A percentile compares a stretch with the other conserved stretches of the same genome.
Conservation (phyloP, 2,888 invertebrate genomes). For the Miltochrista miniata region DNA sequence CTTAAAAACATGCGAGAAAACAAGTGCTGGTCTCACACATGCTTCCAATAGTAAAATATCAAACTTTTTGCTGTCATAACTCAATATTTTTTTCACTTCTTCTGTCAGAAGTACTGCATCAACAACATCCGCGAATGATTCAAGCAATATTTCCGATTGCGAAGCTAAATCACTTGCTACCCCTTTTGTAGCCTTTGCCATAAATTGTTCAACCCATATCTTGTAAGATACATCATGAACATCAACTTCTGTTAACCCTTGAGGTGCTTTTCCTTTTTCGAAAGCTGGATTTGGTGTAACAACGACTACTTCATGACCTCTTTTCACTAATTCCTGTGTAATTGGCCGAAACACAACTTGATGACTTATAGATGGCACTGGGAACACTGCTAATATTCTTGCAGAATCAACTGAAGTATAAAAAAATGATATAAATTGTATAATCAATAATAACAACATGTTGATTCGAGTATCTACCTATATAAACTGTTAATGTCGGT, state of each 20-base stretch:
- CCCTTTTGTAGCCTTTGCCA: constrained; percentile 1
- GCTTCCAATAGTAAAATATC: constrained; percentile 47
- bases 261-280: constrained; percentile 25
- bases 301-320: constrained; percentile 63
- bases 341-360: constrained; percentile 52
- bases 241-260: constrained; percentile 60
- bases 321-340: constrained; percentile 47
- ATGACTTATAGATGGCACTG: constrained; percentile 50
- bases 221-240: constrained; percentile 52
- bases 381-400: constrained; percentile 43
- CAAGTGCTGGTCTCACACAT: constrained; percentile 21
- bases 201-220: constrained; percentile 8
- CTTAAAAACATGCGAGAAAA: constrained; percentile 28
- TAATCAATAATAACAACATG: too few species aligned
- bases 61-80: constrained; percentile 24
- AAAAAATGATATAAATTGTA: too few species aligned
- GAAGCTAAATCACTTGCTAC: not conserved
- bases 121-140: not conserved
- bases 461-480: too few species aligned
- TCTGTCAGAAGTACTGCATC: constrained; percentile 6
- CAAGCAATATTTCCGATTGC: not conserved
- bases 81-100: constrained; percentile 29
- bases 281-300: constrained; percentile 54
- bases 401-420: constrained; percentile 18
- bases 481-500: too few species aligned